phyloP scores from a whole-genome alignment of 2,113 vertebrate species.

The Pteropus alecto region DNA sequence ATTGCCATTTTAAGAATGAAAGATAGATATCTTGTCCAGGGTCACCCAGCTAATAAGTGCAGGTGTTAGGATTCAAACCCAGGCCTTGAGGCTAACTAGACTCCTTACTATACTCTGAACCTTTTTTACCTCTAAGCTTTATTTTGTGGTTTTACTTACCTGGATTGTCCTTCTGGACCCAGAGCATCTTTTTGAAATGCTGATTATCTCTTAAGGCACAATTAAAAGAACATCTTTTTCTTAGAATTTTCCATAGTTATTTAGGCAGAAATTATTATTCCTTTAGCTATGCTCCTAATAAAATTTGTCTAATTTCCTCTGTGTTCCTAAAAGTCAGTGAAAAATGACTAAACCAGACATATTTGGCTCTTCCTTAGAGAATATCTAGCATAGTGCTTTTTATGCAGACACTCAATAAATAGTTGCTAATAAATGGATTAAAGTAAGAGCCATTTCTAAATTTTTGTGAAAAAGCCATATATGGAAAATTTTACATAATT shows the following conservation, averaged over 20 bases:
- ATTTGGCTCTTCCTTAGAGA: neutral
- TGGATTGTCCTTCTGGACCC: neutral
- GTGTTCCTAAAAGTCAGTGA: neutral
- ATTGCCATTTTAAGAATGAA: neutral
- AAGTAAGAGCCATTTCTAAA: neutral
- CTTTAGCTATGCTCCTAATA: neutral
- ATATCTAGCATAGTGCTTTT: neutral
- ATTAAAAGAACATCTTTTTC: neutral
- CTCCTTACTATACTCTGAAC: neutral
- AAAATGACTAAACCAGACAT: neutral
- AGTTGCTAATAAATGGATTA: neutral
- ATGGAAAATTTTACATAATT: neutral
- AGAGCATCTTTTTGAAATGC: neutral
- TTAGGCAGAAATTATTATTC: neutral
- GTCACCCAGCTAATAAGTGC: neutral
- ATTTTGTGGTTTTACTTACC: neutral
- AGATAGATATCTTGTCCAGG: neutral
- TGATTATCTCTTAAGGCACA: neutral
- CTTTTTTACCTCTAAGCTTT: neutral
- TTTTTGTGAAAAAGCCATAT: neutral
- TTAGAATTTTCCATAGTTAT: neutral
- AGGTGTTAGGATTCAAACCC: neutral
- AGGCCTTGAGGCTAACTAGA: neutral
- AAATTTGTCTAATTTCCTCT: neutral
- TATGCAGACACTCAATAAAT: neutral